Evolutionary conservation across 2,888 invertebrate species (phyloP).

Genomic region (Subacronicta megacephala): DNA sequence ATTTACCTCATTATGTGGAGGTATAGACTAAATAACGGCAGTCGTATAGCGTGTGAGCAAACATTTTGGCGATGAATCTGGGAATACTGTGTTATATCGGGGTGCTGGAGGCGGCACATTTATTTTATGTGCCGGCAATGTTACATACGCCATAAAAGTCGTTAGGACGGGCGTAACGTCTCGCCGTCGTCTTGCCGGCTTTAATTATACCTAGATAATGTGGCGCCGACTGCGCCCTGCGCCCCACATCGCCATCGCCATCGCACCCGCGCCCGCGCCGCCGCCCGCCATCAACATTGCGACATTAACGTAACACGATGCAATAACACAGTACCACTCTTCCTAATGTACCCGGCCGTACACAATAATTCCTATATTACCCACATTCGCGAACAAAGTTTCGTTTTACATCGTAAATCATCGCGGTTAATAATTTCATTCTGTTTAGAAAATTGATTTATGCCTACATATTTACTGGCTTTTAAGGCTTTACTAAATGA

Average conservation of each 20-base stretch:
- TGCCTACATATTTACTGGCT: slow-evolving; percentile 78
- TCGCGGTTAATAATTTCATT: slow-evolving; percentile 75
- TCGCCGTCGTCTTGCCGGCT: slow-evolving; percentile 87
- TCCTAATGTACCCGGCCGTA: slow-evolving; percentile 71
- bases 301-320: slow-evolving; percentile 81
- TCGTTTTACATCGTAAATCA: slow-evolving; percentile 76
- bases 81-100: slow-evolving; percentile 81
- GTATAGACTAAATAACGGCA: slow-evolving; percentile 73
- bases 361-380: slow-evolving; percentile 66
- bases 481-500: slow-evolving; percentile 73
- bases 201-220: slow-evolving; percentile 88
- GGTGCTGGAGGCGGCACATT: slow-evolving; percentile 86
- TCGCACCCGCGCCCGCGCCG: slow-evolving; percentile 21
- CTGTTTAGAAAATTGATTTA: slow-evolving; percentile 83
- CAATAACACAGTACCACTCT: slow-evolving; percentile 81
- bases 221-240: slow-evolving; percentile 78
- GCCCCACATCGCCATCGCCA: slow-evolving; percentile 56
- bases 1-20: slow-evolving; percentile 76
- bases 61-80: slow-evolving; percentile 88
- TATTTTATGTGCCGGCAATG: slow-evolving; percentile 89
- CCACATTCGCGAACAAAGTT: slow-evolving; percentile 67
- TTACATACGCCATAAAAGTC: slow-evolving; percentile 89
- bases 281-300: slow-evolving; percentile 59
- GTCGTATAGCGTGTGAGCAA: slow-evolving; percentile 81
- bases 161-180: slow-evolving; percentile 88